A percentile compares a stretch with the other conserved stretches of the same genome.
Evolutionary conservation across 2,113 vertebrate species (phyloP).

Genomic region (Brachirus orientalis): DNA sequence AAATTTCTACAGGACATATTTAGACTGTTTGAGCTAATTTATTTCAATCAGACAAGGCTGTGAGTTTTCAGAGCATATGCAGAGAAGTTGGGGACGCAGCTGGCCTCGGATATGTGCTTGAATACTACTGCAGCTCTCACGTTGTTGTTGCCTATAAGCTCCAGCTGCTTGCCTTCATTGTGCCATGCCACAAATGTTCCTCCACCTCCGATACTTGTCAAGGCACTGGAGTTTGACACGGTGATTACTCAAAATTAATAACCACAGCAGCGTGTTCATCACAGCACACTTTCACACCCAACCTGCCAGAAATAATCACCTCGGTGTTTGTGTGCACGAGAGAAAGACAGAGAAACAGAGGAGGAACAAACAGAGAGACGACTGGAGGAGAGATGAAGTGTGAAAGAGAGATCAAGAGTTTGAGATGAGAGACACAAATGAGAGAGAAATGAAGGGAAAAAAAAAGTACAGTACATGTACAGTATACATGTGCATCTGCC

Average conservation of each 20-base stretch:
- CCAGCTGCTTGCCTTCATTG: constrained; percentile 69
- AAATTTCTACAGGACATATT: too few species aligned
- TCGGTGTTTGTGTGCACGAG: constrained; percentile 45
- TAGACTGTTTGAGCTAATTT: too few species aligned
- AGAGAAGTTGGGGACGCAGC: constrained; percentile 18
- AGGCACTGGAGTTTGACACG: constrained; percentile 79
- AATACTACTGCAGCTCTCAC: constrained; percentile 40
- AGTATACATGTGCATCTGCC: constrained; percentile 48
- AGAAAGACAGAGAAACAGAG: constrained; percentile 21
- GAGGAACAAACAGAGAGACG: constrained; percentile 32
- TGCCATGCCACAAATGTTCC: constrained; percentile 75
- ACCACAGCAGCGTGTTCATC: constrained; percentile 88
- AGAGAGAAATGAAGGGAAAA: constrained; percentile 42
- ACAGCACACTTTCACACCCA: constrained; percentile 81
- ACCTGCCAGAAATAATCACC: constrained; percentile 90
- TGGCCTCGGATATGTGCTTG: constrained; percentile 48
- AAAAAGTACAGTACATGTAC: constrained; percentile 28
- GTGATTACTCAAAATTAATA: constrained; percentile 87
- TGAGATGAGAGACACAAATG: constrained; percentile 44
- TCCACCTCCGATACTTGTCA: constrained; percentile 85
- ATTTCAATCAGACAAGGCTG: constrained; percentile 18
- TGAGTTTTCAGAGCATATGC: constrained; percentile 10
- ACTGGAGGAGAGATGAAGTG: constrained; percentile 46
- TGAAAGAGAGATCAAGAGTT: constrained; percentile 17
- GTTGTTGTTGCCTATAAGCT: constrained; percentile 50